Base-by-base conservation (phyloP, 2,888 invertebrate species). In the Andricus curvator region DNA sequence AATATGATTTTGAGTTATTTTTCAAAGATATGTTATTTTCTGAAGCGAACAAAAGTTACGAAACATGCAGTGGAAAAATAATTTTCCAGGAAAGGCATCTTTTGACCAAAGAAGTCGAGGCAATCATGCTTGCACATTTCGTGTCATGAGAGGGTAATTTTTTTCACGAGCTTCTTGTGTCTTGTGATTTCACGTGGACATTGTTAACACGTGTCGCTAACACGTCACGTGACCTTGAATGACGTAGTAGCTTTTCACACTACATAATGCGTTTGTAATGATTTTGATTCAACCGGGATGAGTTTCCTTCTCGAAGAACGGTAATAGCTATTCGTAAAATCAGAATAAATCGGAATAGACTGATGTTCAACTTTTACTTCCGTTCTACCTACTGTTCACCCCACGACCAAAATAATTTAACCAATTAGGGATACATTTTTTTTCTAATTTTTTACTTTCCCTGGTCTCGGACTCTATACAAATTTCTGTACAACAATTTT, bases 181-280 rank as follows among this genome's bases (percentile, higher is more conserved):
- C 51, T 29, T 15, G 8, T 29, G 70, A 70, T 70, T 70, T 70
- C 29, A 70, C 48, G 68, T 68, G 68, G 25, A 48, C 68, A 68
- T 48, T 8, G 33, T 70, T 33, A 70, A 51, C 70, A 70, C 70
- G 70, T 70, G 70, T 70, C 51, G 51, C n/a, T 68, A 44, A 22
- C 68, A 68, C 25, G 68, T 68, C 68, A 68, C 68, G 48, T 68
- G 68, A 68, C 22, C 44, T 70, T 48, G 8, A 51, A 70, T 70
- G 70, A 70, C 70, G 70, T 70, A 29, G 29, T 37, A 37, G 8
- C 70, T 56, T 70, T 70, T n/a, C n/a, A n/a, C 51, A 56, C 70
- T 70, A 48, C 68, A 25, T 70, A 70, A 70, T 60, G 22, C 70
- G 11, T 51, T 51, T 70, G 29, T 70, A 33, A 33, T 70, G 51